Evolutionary conservation across 2,888 invertebrate species (phyloP).

Genomic region (Ethmia dodecea): DNA sequence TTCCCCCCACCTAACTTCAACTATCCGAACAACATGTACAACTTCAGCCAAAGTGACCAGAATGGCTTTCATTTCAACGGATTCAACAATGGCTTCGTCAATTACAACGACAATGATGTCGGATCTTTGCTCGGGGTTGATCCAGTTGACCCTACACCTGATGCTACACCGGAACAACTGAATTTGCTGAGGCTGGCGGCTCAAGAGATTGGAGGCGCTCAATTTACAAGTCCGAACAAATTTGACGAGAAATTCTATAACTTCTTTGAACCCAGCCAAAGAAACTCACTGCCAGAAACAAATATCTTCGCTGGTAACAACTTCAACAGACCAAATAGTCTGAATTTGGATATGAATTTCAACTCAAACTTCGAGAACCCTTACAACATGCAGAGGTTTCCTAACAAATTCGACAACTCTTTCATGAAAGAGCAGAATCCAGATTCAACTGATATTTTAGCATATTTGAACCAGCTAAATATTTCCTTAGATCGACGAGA

Average conservation of each 20-base stretch:
- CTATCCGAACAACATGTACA: slow-evolving; percentile 52
- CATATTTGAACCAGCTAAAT: slow-evolving; percentile 57
- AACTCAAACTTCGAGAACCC: slow-evolving; percentile 45
- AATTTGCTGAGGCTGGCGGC: slow-evolving; percentile 69
- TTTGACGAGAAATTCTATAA: slow-evolving; percentile 61
- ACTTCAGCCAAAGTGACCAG: slow-evolving; percentile 49
- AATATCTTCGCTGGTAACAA: slow-evolving; percentile 50
- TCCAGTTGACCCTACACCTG: slow-evolving; percentile 43
- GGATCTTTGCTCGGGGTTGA: slow-evolving; percentile 49
- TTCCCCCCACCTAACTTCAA: slow-evolving; percentile 40
- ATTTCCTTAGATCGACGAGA: slow-evolving; percentile 44
- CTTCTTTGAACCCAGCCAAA: slow-evolving; percentile 67
- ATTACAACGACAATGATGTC: slow-evolving; percentile 54
- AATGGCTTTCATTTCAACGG: slow-evolving; percentile 55
- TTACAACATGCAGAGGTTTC: slow-evolving; percentile 43
- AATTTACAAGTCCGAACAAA: slow-evolving; percentile 51
- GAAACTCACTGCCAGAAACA: slow-evolving; percentile 61
- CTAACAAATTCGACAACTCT: slow-evolving; percentile 43
- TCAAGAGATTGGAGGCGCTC: slow-evolving; percentile 69
- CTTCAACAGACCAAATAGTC: slow-evolving; percentile 55
- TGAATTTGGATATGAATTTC: slow-evolving; percentile 58
- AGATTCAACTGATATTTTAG: slow-evolving; percentile 49
- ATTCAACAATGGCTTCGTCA: slow-evolving; percentile 49
- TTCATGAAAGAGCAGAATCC: slow-evolving; percentile 47
- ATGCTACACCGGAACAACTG: slow-evolving; percentile 63